Base-by-base conservation (phyloP, 2,888 invertebrate species). In the Kryphioiulus occultus region DNA sequence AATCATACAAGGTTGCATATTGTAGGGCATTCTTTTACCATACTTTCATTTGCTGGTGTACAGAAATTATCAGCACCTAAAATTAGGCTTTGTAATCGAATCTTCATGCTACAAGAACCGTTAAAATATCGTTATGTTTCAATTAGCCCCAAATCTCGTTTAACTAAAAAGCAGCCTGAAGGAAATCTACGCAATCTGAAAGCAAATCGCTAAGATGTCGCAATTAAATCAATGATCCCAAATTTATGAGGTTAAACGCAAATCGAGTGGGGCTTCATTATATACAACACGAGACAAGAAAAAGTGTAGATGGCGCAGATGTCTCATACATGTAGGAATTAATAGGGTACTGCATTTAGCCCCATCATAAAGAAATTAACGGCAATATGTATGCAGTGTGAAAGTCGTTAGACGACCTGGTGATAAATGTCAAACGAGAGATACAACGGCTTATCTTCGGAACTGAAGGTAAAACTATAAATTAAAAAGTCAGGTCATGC, bases 381-480 rank as follows among this genome's bases (percentile, higher is more conserved):
- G n/a, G 59, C 22, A 59, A 59, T 59, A 59, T 59, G 59, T 59
- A 59, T 59, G 59, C 59, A 59, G 59, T 59, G 59, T 59, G 59
- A 59, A 59, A 59, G 59, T 59, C 59, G 59, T 59, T 59, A 59
- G 10, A 22, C 59, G 59, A 59, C n/a, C 59, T 59, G 5, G n/a
- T 22, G 59, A 59, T 59, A 59, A 59, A 59, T 59, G 59, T 59
- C 59, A 59, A 59, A 4, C 59, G n/a, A 59, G n/a, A 59, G 59
- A 59, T 59, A 59, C n/a, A 59, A 59, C 59, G 22, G n/a, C 5
- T 17, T 59, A 59, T 59, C 59, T 59, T 59, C 22, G 3, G 4
- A 22, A 59, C 59, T 59, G 59, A 59, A 59, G 59, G 59, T 59
- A 22, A 59, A n/a, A 22, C 59, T 59, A 59, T 59, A 59, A 59